Conservation (phyloP, 2,888 invertebrate genomes). For the Cephus runcator region DNA sequence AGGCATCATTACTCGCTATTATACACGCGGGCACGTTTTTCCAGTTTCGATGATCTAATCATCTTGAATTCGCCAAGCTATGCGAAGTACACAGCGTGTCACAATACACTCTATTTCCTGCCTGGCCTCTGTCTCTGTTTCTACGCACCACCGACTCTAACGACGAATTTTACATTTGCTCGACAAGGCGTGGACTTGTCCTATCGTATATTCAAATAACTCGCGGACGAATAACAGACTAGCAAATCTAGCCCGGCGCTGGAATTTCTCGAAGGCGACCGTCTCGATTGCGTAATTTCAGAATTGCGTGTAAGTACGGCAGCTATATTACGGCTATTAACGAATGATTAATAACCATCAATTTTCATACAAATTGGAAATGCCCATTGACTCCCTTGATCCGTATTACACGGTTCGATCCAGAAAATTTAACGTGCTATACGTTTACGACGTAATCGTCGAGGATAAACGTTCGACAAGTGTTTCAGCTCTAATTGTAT, state of each 20-base stretch:
- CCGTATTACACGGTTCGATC: not conserved
- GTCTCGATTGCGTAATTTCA: not conserved
- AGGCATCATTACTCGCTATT: too few species aligned
- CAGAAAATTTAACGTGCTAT: not conserved
- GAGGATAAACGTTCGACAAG: not conserved
- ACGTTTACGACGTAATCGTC: not conserved
- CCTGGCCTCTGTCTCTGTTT: constrained; percentile 15
- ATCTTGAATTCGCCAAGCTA: constrained; percentile 23
- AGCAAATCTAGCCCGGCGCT: not conserved
- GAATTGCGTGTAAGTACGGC: not conserved
- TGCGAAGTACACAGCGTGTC: constrained; percentile 24
- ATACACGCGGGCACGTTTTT: not conserved
- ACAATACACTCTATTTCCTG: constrained; percentile 30
- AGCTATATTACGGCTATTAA: not conserved
- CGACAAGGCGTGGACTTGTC: not conserved
- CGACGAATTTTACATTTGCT: not conserved
- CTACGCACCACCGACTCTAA: constrained; percentile 11
- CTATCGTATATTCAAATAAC: not conserved
- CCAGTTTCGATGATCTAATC: not conserved
- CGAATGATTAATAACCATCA: not conserved
- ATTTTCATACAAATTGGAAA: not conserved
- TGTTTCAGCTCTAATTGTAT: not conserved
- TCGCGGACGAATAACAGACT: not conserved
- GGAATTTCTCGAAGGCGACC: not conserved
- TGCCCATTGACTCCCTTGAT: not conserved